These are phyloP conservation scores for Turritopsis rubra DNA, from an alignment of 30 jellyfish, hydroid and myxozoan species.

Conservation along the genomic window DNA sequence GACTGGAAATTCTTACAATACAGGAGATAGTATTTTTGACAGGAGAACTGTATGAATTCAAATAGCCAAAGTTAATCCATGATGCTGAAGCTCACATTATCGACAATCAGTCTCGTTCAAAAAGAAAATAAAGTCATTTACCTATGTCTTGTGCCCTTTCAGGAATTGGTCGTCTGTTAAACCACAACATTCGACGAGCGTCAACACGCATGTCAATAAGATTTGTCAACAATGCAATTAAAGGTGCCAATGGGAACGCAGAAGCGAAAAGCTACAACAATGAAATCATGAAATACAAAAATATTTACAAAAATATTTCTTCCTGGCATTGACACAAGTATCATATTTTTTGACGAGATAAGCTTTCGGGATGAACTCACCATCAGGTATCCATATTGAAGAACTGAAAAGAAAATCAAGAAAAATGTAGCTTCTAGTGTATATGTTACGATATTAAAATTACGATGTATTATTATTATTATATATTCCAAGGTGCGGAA, in stretches of 20 bases:
- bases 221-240: constrained; percentile 75
- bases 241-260: constrained; percentile 95
- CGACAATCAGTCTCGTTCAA: too few relatives aligned
- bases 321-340: not conserved
- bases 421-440: too few relatives aligned
- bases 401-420: constrained; percentile 33
- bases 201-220: constrained; percentile 75
- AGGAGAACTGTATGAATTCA: too few relatives aligned
- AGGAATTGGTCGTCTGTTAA: constrained; percentile 80
- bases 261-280: constrained; percentile 80
- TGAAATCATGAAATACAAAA: not conserved
- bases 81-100: too few relatives aligned
- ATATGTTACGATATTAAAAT: too few relatives aligned
- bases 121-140: too few relatives aligned
- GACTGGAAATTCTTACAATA: too few relatives aligned
- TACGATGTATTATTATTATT: too few relatives aligned
- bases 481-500: too few relatives aligned
- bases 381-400: constrained; percentile 90
- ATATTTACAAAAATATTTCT: not conserved
- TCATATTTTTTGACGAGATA: too few relatives aligned
- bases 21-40: too few relatives aligned
- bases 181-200: constrained; percentile 87
- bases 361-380: constrained; percentile 28
- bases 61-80: too few relatives aligned
- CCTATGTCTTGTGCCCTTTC: constrained; percentile 88